Evolutionary conservation across 2,113 vertebrate genomes (phyloP).

Genomic region (Platycercus adscitus): DNA sequence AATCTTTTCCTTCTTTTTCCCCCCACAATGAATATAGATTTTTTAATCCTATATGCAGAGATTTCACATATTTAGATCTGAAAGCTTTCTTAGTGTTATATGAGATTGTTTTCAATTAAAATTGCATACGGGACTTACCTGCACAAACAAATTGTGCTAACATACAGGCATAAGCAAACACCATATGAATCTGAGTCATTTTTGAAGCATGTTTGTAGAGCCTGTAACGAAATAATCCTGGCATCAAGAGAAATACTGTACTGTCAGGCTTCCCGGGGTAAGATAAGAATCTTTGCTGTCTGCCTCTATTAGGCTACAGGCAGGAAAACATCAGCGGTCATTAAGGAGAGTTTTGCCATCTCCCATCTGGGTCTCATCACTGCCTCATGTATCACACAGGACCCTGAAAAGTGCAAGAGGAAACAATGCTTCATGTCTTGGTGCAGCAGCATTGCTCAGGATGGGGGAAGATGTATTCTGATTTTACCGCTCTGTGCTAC

Average conservation of each 20-base stretch:
- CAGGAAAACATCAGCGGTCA: slow-evolving; percentile 6
- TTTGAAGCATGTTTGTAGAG: background rate
- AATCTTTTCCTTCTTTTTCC: background rate
- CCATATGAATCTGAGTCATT: background rate
- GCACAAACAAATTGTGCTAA: background rate
- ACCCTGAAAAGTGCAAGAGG: background rate
- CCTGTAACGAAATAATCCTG: background rate
- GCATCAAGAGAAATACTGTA: slow-evolving; percentile 6
- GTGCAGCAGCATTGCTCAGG: background rate
- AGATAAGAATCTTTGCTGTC: slow-evolving; percentile 43
- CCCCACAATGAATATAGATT: slow-evolving; percentile 46
- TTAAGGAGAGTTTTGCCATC: slow-evolving; percentile 10
- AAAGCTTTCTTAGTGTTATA: background rate
- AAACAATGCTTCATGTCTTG: background rate
- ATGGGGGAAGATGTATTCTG: background rate
- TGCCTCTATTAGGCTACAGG: background rate
- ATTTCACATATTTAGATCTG: slow-evolving; percentile 50
- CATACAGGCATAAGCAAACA: background rate
- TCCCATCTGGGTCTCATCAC: slow-evolving; percentile 47
- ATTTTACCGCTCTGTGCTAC: background rate
- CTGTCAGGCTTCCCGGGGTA: background rate
- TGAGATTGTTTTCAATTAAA: slow-evolving; percentile 18
- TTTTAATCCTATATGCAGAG: background rate
- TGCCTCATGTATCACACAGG: background rate
- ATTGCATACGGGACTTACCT: background rate